These are phyloP conservation scores for Natator depressus DNA, from an alignment of 2,113 vertebrate species.

Conservation along the genomic window DNA sequence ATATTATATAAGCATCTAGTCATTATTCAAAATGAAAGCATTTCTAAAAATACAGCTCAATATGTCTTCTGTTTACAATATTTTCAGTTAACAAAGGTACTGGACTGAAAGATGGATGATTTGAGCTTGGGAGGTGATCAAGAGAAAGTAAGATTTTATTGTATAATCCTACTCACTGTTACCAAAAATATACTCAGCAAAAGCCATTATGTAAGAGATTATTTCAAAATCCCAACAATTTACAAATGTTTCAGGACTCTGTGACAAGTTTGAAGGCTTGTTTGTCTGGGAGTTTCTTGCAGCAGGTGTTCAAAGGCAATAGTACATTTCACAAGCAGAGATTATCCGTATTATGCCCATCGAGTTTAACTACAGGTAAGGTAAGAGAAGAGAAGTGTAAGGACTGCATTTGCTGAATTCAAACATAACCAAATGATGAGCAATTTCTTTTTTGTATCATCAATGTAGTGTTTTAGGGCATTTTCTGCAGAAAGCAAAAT, in stretches of 20 bases:
- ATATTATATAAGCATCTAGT: not conserved
- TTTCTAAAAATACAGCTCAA: not conserved
- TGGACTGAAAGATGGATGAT: not conserved
- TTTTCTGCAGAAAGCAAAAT: not conserved
- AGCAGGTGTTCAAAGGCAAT: not conserved
- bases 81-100: not conserved
- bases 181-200: conserved; percentile 15
- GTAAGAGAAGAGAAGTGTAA: not conserved
- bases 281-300: not conserved
- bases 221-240: not conserved
- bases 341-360: not conserved
- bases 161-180: not conserved
- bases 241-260: not conserved
- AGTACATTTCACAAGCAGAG: not conserved
- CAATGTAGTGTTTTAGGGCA: not conserved
- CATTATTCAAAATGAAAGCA: not conserved
- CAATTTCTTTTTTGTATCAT: not conserved
- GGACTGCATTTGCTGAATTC: not conserved
- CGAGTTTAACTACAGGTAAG: not conserved
- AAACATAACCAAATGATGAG: not conserved
- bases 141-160: not conserved
- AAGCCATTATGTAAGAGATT: not conserved
- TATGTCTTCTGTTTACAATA: not conserved
- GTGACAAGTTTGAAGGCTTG: not conserved
- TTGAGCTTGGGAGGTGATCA: not conserved